These are phyloP conservation scores for Elysia chlorotica DNA, from an alignment of 1,140 invertebrate genomes.

Conservation along the genomic window DNA sequence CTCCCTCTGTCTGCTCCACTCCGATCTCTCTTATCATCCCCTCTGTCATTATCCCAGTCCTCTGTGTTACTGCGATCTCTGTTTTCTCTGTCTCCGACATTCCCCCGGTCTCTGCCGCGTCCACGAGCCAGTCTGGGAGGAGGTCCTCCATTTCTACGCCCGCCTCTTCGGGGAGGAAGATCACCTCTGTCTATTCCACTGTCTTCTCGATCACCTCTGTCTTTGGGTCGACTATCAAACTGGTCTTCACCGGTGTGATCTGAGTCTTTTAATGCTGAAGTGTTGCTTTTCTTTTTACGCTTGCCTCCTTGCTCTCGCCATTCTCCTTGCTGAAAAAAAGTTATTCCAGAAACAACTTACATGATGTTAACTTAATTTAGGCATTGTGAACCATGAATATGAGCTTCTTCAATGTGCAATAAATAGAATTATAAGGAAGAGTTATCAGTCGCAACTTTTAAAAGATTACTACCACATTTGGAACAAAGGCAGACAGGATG, in stretches of 20 bases:
- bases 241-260: conserved; percentile 7
- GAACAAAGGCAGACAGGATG: no score
- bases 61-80: conserved; percentile 23
- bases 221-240: conserved; percentile 40
- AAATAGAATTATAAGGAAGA: background rate
- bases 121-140: conserved; percentile 42
- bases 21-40: conserved; percentile 27
- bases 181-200: conserved; percentile 6
- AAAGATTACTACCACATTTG: no score
- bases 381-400: background rate
- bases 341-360: background rate
- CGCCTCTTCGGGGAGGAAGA: conserved; percentile 26
- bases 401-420: background rate
- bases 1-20: conserved; percentile 62
- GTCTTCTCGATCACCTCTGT: conserved; percentile 23
- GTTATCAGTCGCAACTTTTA: background rate
- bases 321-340: conserved; percentile 16
- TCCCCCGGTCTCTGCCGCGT: conserved; percentile 41
- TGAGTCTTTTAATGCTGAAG: conserved; percentile 15
- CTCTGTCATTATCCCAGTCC: conserved; percentile 25
- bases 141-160: conserved; percentile 40
- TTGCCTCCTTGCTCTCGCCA: conserved; percentile 22
- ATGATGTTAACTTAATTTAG: background rate
- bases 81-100: conserved; percentile 39
- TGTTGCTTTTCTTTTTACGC: conserved; percentile 6